Conservation (phyloP, 1,140 invertebrate species). For the Ips nitidus region DNA sequence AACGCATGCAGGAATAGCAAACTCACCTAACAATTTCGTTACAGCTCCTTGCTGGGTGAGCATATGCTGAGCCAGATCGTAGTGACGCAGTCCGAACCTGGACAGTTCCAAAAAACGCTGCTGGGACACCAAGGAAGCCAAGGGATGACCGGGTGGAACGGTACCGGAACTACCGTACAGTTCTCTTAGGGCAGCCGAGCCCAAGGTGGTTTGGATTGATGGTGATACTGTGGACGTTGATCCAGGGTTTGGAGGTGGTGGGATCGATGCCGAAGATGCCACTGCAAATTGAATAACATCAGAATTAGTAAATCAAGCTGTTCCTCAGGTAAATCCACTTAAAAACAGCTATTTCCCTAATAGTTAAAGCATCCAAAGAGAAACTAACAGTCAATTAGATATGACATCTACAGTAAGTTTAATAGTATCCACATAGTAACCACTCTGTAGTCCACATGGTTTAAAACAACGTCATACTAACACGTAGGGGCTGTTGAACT, state of each 20-base stretch:
- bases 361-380: too few relatives aligned
- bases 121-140: constrained; percentile 69
- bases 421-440: too few relatives aligned
- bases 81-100: constrained; percentile 79
- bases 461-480: too few relatives aligned
- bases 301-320: too few relatives aligned
- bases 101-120: constrained; percentile 80
- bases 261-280: constrained; percentile 43
- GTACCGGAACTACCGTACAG: constrained; percentile 56
- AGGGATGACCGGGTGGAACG: constrained; percentile 59
- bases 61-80: constrained; percentile 86
- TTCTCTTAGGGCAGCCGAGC: constrained; percentile 47
- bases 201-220: constrained; percentile 42
- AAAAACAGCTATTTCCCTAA: too few relatives aligned
- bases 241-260: constrained; percentile 38
- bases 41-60: constrained; percentile 88
- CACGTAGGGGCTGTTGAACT: too few relatives aligned
- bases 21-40: constrained; percentile 83
- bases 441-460: too few relatives aligned
- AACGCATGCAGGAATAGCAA: not conserved
- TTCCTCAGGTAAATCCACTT: too few relatives aligned
- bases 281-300: constrained; percentile 40
- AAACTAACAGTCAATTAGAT: too few relatives aligned
- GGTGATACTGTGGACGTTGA: constrained; percentile 35
- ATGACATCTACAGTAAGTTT: too few relatives aligned